Evolutionary conservation across 2,797 vertebrate genomes (phyloP), one percentile per base, ranked within the genome.

Genomic region (Margarornis squamiger): DNA sequence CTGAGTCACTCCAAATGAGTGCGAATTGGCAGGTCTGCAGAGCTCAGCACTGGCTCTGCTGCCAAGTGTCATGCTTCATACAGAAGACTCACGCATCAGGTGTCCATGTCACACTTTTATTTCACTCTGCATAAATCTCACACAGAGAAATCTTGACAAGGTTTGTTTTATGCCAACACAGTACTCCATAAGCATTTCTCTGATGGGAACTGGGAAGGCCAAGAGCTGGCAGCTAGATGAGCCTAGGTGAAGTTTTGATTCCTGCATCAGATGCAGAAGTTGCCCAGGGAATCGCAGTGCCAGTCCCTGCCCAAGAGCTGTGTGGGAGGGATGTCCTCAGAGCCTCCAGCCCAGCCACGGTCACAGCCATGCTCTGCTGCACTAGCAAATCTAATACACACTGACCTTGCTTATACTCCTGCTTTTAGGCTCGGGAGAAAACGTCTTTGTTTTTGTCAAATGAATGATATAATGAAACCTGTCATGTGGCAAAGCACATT

Each of bases 121-220:
- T 95, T 93, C 92, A 63, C 94, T 98, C 95, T 96, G 95, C 93
- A 97, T 97, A 97, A 94, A 97, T 96, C 96, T 97, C 94, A 94
- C 65, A 93, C 75, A 78, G 86, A 92, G 95, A 93, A 75, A 96
- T 87, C 95, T 96, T 73, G 92, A 95, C 94, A 97, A 85, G 96
- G 94, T 96, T 97, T 97, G 94, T 90, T 97, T 97, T 95, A 86
- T 95, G 91, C 95, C 95, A 96, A 45, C 92, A 76, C 51, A 93
- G 84, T 81, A 76, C 91, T 96, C 87, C 87, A 96, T 76, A 95
- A 97, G 94, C 88, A 95, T 77, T 94, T 91, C 93, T 96, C 88
- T 88, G 93, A 94, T 94, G 89, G 91, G 73, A 92, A 61, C 80
- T 93, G 88, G 71, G 92, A 92, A 90, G 94, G 85, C 90, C 93